Evolutionary conservation across 2,797 vertebrate species (phyloP).

Genomic region (Chelmon rostratus): DNA sequence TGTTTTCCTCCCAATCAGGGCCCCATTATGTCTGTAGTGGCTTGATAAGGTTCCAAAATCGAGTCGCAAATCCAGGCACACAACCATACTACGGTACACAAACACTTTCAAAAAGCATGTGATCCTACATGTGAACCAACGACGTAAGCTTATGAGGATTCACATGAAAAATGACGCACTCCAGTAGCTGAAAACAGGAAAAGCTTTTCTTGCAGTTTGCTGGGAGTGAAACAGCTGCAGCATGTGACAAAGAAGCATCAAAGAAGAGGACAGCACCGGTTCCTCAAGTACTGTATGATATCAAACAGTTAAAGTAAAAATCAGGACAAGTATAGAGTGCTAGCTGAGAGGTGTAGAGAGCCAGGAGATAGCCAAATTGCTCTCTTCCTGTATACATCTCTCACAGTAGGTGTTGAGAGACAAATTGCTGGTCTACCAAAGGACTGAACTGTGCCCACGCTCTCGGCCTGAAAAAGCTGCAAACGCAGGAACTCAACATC

Average conservation of each 20-base stretch:
- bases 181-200: slow-evolving; percentile 7
- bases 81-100: neutral
- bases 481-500: slow-evolving; percentile 28
- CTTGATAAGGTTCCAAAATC: slow-evolving; percentile 45
- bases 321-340: slow-evolving; percentile 30
- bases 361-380: slow-evolving; percentile 62
- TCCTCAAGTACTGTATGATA: slow-evolving; percentile 7
- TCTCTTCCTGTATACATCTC: slow-evolving; percentile 55
- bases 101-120: slow-evolving; percentile 19
- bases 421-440: slow-evolving; percentile 60
- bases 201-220: slow-evolving; percentile 23
- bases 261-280: slow-evolving; percentile 2
- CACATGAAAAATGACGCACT: slow-evolving; percentile 13
- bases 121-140: slow-evolving; percentile 8
- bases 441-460: slow-evolving; percentile 61
- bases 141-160: slow-evolving; percentile 3
- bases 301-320: slow-evolving; percentile 25
- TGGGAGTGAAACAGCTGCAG: slow-evolving; percentile 24
- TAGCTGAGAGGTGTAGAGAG: slow-evolving; percentile 45
- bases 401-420: slow-evolving; percentile 57
- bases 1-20: slow-evolving; percentile 46
- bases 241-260: slow-evolving; percentile 2
- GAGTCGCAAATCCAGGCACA: slow-evolving; percentile 20
- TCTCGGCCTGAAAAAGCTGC: slow-evolving; percentile 47
- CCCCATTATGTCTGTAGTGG: slow-evolving; percentile 43